Evolutionary conservation across 2,113 vertebrate genomes (phyloP), one percentile per base, ranked within the genome.

Genomic region (Lycaon pictus): DNA sequence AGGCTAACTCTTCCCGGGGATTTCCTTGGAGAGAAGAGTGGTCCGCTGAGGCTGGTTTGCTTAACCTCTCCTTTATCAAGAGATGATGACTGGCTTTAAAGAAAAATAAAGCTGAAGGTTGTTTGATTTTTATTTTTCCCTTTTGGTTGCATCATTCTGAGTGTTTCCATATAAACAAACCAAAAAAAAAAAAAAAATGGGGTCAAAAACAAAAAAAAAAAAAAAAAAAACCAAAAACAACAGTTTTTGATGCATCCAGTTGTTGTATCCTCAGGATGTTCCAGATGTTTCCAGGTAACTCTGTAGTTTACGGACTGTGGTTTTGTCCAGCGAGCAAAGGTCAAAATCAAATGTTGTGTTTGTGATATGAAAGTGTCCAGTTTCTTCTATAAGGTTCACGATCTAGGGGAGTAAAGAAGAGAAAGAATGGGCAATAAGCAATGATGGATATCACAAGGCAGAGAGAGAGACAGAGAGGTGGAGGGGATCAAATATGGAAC

Each of bases 341-440:
- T 99, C 99, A 99, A 99, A 99, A 99, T 99, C 99, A 99, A 99
- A 99, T 56, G 99, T 99, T 97, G 99, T 99, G 98, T 99, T 99
- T 97, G 99, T 99, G 98, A 99, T 99, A 98, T 99, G 99, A 98
- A 99, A 99, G 98, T 99, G 99, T 99, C 99, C 99, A 32, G 99
- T 99, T 99, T 99, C 99, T 98, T 99, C 99, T 97, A 99, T 99
- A 86, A 99, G 99, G 98, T 99, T 99, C 97, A 99, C 99, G 65
- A 99, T 99, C 99, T 99, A 99, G 90, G 99, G 98, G 37, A 90
- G 67, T 94, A 97, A 79, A 98, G 94, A 97, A 97, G 3, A 98
- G 65, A 89, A 96, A 86, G 13, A 95, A 95, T 87, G 97, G 19
- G 82, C 22, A 96, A 82, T 88, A 58, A 3, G 3, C 86, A 88